phyloP scores from a whole-genome alignment of 2,113 vertebrate genomes.

The Tenrec ecaudatus region DNA sequence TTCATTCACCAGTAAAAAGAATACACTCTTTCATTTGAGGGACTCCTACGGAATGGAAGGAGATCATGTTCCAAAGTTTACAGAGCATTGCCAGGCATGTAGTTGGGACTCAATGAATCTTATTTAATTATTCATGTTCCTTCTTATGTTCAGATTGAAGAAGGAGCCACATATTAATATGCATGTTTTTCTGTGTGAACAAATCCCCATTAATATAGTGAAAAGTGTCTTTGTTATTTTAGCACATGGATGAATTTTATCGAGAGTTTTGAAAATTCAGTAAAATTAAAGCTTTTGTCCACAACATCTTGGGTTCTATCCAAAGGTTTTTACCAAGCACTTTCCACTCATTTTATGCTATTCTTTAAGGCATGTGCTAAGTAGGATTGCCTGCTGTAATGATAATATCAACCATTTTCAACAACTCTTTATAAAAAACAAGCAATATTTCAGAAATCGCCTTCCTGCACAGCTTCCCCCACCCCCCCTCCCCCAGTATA shows the following conservation, averaged over 20 bases:
- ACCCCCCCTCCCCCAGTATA: neutral
- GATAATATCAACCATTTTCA: conserved; percentile 12
- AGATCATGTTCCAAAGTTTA: neutral
- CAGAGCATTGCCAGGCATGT: fast-evolving
- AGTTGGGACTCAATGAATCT: neutral
- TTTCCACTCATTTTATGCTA: conserved; percentile 28
- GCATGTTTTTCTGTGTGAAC: neutral
- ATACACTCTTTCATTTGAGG: neutral
- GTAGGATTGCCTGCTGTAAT: neutral
- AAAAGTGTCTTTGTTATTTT: neutral
- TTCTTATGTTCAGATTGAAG: neutral
- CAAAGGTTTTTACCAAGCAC: neutral
- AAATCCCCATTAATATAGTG: neutral
- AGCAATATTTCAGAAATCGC: conserved; percentile 34
- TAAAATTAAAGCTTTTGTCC: neutral
- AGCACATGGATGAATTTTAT: conserved; percentile 29
- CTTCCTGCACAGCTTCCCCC: neutral
- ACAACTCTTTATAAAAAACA: conserved; percentile 30
- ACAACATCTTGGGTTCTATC: neutral
- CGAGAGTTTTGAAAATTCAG: neutral
- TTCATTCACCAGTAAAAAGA: neutral
- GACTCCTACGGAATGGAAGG: neutral
- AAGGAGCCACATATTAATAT: neutral
- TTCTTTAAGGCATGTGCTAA: conserved; percentile 25
- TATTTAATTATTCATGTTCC: neutral